phyloP scores from a whole-genome alignment of 2,797 vertebrate species.

The Zenarchopterus dispar region DNA sequence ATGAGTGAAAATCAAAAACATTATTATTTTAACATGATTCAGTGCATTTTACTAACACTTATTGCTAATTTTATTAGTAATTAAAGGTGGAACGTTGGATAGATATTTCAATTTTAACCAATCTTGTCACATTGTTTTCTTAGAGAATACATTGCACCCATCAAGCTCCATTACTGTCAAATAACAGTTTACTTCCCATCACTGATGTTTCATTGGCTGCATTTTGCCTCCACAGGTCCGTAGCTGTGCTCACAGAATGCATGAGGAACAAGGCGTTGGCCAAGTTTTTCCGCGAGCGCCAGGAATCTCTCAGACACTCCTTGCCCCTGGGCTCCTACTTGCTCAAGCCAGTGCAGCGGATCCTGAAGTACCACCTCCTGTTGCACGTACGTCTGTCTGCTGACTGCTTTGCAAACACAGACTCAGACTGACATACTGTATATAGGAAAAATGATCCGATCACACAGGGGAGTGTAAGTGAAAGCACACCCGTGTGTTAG shows the following conservation, averaged over 20 bases:
- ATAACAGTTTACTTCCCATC: constrained; percentile 15
- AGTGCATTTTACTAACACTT: not conserved
- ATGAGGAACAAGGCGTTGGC: constrained; percentile 95
- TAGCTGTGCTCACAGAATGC: constrained; percentile 95
- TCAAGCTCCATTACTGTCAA: constrained; percentile 26
- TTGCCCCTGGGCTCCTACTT: constrained; percentile 97
- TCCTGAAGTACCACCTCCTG: constrained; percentile 98
- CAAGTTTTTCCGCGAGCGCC: constrained; percentile 95
- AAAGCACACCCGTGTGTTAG: constrained; percentile 13
- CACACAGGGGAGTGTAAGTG: constrained; percentile 9
- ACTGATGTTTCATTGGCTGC: constrained; percentile 23
- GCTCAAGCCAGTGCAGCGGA: constrained; percentile 97
- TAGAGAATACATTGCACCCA: not conserved
- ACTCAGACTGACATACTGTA: constrained; percentile 2
- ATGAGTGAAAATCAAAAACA: not conserved
- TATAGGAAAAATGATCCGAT: constrained; percentile 18
- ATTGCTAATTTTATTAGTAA: not conserved
- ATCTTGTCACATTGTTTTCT: not conserved
- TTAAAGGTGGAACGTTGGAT: too few species aligned
- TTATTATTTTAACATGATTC: not conserved
- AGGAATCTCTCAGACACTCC: constrained; percentile 93
- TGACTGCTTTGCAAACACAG: constrained; percentile 2
- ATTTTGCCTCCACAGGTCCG: constrained; percentile 84
- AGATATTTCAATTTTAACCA: not conserved
- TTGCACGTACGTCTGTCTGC: constrained; percentile 86